Evolutionary conservation across 92 coral and sea anemone genomes (phyloP).

Genomic region (Palythoa heliodiscus): DNA sequence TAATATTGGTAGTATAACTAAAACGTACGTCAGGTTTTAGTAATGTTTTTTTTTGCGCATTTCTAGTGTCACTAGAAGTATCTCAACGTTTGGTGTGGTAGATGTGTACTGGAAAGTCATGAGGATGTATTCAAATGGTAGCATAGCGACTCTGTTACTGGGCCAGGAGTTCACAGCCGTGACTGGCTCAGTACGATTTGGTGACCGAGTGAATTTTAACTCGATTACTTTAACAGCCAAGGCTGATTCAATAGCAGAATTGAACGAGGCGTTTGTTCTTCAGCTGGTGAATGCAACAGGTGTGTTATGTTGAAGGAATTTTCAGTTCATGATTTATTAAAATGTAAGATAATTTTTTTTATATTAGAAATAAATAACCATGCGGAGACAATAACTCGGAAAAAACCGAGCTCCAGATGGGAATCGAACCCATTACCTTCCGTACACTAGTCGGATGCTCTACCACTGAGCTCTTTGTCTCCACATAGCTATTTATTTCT

Average conservation of each 20-base stretch:
- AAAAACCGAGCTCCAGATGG: too few relatives aligned
- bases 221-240: slow-evolving; percentile 56
- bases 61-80: slow-evolving; percentile 70
- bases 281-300: slow-evolving; percentile 90
- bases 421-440: too few relatives aligned
- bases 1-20: too few relatives aligned
- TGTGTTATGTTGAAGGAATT: slow-evolving; percentile 17
- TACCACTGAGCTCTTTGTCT: too few relatives aligned
- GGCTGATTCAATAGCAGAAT: slow-evolving; percentile 79
- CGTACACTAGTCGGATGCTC: too few relatives aligned
- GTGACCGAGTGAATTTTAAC: slow-evolving; percentile 40
- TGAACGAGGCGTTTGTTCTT: slow-evolving; percentile 79
- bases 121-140: slow-evolving; percentile 59
- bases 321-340: too few relatives aligned
- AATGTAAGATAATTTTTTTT: too few relatives aligned
- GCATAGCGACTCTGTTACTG: slow-evolving; percentile 48
- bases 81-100: slow-evolving; percentile 72
- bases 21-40: not conserved
- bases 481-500: too few relatives aligned
- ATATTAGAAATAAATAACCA: too few relatives aligned
- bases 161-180: slow-evolving; percentile 78
- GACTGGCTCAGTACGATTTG: slow-evolving; percentile 63
- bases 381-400: too few relatives aligned
- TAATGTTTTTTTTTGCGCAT: not conserved
- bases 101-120: slow-evolving; percentile 77